Percentiles rank a stretch among this genome's conserved stretches.
These are phyloP conservation scores for Philopedon plagiatum DNA, from an alignment of 2,888 invertebrate species.

Conservation along the genomic window DNA sequence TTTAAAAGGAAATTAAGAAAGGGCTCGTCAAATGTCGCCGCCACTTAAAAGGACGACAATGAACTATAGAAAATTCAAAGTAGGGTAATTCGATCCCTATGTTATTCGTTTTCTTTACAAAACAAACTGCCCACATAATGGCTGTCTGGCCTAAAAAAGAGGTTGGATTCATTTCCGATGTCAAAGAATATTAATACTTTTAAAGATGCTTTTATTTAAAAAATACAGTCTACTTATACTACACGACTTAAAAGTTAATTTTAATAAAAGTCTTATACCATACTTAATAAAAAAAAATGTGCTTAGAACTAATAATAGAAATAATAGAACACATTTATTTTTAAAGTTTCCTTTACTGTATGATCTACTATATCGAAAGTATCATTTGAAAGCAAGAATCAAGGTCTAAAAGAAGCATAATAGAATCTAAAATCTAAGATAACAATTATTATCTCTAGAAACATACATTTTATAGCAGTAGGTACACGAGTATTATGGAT, in stretches of 20 bases:
- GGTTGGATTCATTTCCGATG: slow-evolving; percentile 52
- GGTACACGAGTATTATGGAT: too few species aligned
- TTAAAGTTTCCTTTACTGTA: too few species aligned
- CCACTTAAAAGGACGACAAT: slow-evolving; percentile 53
- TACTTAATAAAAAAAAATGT: too few species aligned
- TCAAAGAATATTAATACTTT: slow-evolving; percentile 43
- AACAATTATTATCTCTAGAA: too few species aligned
- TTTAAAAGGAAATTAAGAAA: slow-evolving; percentile 49
- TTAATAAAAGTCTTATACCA: background rate
- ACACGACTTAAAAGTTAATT: background rate
- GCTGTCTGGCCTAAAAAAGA: slow-evolving; percentile 50
- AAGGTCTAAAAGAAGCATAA: too few species aligned
- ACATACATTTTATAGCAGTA: too few species aligned
- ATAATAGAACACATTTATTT: too few species aligned
- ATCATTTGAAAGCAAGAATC: too few species aligned
- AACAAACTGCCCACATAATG: slow-evolving; percentile 60
- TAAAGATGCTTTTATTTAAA: background rate
- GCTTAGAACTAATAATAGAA: too few species aligned
- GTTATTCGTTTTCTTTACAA: slow-evolving; percentile 55
- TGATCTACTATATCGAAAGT: too few species aligned
- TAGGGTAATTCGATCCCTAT: slow-evolving; percentile 59
- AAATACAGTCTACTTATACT: background rate
- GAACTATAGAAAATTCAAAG: slow-evolving; percentile 56
- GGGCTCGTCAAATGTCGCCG: slow-evolving; percentile 50
- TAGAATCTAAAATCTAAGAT: too few species aligned